Percentiles rank a stretch among this genome's conserved stretches.
These are phyloP conservation scores for Cecropterus lyciades DNA, from an alignment of 1,140 invertebrate genomes.

Conservation along the genomic window DNA sequence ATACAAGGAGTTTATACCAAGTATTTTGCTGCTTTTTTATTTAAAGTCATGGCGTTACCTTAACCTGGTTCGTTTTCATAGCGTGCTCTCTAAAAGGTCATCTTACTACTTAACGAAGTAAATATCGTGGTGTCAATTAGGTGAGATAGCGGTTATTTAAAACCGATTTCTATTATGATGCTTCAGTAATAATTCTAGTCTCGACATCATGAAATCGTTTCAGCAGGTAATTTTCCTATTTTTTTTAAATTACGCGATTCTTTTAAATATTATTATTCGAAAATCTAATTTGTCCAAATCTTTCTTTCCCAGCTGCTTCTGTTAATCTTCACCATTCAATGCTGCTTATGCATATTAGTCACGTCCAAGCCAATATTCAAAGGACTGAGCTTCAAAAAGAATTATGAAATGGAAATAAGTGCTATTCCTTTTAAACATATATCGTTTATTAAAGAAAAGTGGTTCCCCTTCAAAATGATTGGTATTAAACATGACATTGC, in stretches of 20 bases:
- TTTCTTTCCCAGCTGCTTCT: constrained; percentile 40
- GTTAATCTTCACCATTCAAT: constrained; percentile 41
- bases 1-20: too few relatives aligned
- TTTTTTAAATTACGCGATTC: not conserved
- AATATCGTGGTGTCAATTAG: constrained; percentile 26
- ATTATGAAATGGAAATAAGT: constrained; percentile 52
- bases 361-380: constrained; percentile 34
- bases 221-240: constrained; percentile 35
- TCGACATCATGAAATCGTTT: constrained; percentile 41
- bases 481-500: constrained; percentile 55
- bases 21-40: too few relatives aligned
- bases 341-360: constrained; percentile 33
- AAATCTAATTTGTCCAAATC: constrained; percentile 31
- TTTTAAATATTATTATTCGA: constrained; percentile 17
- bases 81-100: constrained; percentile 35
- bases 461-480: constrained; percentile 62
- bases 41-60: constrained; percentile 20
- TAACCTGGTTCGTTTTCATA: constrained; percentile 37
- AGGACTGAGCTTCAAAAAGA: constrained; percentile 51
- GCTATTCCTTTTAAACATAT: constrained; percentile 51
- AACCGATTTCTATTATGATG: constrained; percentile 17
- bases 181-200: constrained; percentile 39
- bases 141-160: constrained; percentile 42
- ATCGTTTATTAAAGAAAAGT: constrained; percentile 56
- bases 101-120: constrained; percentile 5